Base-by-base conservation (phyloP, 2,113 vertebrate genomes). In the Oophaga pumilio region DNA sequence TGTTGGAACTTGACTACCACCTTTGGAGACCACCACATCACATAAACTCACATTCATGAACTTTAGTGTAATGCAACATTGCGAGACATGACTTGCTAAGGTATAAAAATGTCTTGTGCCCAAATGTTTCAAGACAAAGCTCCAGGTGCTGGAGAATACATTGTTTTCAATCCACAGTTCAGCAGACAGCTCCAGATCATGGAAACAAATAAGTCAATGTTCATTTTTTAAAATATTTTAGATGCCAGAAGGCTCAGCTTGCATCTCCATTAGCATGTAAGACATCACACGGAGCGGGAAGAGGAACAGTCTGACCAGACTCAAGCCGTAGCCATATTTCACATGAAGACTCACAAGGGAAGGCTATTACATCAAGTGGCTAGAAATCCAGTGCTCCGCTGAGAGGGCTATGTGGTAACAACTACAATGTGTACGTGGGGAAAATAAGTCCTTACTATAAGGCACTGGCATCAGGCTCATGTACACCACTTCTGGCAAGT, bases 171-270 rank as follows among this genome's bases (percentile, higher is more conserved):
- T 66, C 22, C 7, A 22, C 60, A 82, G 80, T 60, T 53, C 64
- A 82, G 64, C 43, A 64, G 43, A 83, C 62, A 53, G 49, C 62
- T 83, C 22, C 81, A 83, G 62, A 69, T 53, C 64, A 83, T 69
- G 81, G 81, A 69, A 66, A 69, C 81, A 69, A 82, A 66, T 82
- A 82, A 49, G 33, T 82, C 80, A 68, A 82, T 82, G 80, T 82
- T 82, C 68, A 82, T 82, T 82, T 82, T 68, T 52, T 26, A 53
- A 53, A 83, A 68, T 53, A 49, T 53, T 69, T 83, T 69, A 83
- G 62, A 83, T 83, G 62, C 81, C 81, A 83, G 26, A 13, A 83
- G 62, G 66, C 43, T 83, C 81, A 53, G 81, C 81, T 83, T 82
- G 64, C 64, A 69, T n/a, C 62, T 83, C 22, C 64, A 83, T 83